Percentiles rank a stretch among this genome's conserved stretches.
These are phyloP conservation scores for Podarcis raffonei DNA, from an alignment of 2,113 vertebrate species.

Conservation along the genomic window DNA sequence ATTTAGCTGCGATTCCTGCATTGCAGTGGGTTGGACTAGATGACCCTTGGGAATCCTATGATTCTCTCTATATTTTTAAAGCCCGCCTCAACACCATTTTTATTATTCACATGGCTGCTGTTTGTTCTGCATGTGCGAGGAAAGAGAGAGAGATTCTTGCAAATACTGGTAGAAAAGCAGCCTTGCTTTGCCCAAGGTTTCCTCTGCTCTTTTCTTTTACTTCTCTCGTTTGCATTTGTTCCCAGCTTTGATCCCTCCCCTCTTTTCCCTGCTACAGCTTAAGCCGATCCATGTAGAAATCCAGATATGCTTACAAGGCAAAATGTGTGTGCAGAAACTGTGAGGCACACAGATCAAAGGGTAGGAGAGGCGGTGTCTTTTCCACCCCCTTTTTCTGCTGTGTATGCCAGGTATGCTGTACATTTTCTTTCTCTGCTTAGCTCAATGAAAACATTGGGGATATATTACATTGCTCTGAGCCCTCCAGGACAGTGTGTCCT, in stretches of 20 bases:
- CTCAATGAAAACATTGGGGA: too few relatives aligned
- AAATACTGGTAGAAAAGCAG: too few relatives aligned
- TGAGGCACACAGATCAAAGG: background rate
- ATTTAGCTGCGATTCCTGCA: too few relatives aligned
- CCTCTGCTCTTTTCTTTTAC: background rate
- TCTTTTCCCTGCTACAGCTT: background rate
- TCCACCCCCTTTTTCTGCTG: background rate
- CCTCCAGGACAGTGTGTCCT: background rate
- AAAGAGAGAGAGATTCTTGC: too few relatives aligned
- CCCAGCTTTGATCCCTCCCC: too few relatives aligned
- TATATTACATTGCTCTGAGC: background rate
- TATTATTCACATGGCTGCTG: too few relatives aligned
- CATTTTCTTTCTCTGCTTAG: background rate
- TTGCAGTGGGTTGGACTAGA: too few relatives aligned
- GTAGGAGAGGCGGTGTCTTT: background rate
- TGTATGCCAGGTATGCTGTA: background rate
- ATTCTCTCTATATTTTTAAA: too few relatives aligned
- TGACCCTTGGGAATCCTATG: too few relatives aligned
- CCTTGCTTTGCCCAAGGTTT: too few relatives aligned
- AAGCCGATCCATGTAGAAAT: background rate
- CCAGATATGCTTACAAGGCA: background rate
- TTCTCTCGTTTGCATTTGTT: background rate
- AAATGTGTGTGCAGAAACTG: background rate
- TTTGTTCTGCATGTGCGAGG: too few relatives aligned
- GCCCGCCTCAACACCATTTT: too few relatives aligned